Evolutionary conservation across 2,888 invertebrate species (phyloP).

Genomic region (Epicampocera succincta): DNA sequence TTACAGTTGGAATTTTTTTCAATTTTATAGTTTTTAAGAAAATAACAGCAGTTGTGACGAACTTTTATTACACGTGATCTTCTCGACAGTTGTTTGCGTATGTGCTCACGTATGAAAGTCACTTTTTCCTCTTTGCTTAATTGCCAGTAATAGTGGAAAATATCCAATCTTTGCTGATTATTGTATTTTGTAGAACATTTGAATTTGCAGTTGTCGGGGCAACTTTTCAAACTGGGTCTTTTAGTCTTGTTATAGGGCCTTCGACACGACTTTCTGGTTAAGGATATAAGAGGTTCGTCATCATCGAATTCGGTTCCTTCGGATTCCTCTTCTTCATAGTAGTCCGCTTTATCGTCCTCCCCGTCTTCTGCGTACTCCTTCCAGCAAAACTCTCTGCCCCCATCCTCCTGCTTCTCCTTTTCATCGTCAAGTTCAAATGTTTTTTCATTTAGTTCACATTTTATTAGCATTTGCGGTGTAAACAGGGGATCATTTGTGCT

Average conservation of each 20-base stretch:
- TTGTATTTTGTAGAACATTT: constrained; percentile 65
- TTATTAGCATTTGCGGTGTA: constrained; percentile 42
- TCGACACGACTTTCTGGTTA: constrained; percentile 10
- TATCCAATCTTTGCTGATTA: constrained; percentile 53
- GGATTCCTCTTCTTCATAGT: constrained; percentile 1
- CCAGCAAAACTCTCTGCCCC: constrained; percentile 1
- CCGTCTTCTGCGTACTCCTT: constrained; percentile 7
- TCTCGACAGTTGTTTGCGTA: constrained; percentile 44
- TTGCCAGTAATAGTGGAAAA: constrained; percentile 68
- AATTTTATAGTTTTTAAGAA: constrained; percentile 46
- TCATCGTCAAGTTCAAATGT: constrained; percentile 43
- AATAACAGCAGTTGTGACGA: constrained; percentile 60
- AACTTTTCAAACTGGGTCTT: constrained; percentile 54
- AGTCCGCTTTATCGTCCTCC: not conserved
- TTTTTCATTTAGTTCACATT: constrained; percentile 45
- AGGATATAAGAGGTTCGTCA: constrained; percentile 53
- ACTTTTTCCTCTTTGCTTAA: constrained; percentile 50
- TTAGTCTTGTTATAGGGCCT: constrained; percentile 29
- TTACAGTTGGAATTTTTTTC: not conserved
- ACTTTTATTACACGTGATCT: constrained; percentile 54
- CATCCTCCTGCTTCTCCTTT: not conserved
- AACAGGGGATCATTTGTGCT: constrained; percentile 56
- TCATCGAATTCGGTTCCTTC: constrained; percentile 21
- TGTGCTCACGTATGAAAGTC: constrained; percentile 55
- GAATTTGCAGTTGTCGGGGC: constrained; percentile 66